Percentiles rank a stretch among this genome's conserved stretches.
phyloP scores from a whole-genome alignment of 2,113 vertebrate genomes.

The Rhinopomastus cyanomelas region DNA sequence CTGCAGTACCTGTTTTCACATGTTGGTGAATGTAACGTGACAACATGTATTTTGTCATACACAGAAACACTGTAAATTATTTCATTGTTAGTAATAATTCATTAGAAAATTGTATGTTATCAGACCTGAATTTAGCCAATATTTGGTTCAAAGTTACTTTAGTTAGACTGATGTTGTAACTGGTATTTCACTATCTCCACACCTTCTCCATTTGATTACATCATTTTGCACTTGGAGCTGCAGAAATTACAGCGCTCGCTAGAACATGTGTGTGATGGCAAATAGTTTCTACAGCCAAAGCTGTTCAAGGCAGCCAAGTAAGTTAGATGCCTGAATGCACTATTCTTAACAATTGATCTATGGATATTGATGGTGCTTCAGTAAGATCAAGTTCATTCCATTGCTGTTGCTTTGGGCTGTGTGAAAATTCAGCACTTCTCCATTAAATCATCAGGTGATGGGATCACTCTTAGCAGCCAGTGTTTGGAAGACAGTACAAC shows the following conservation, averaged over 20 bases:
- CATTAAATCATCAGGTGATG: background rate
- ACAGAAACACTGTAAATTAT: background rate
- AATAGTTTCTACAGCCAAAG: background rate
- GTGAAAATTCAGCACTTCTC: conserved; percentile 19
- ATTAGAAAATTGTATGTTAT: background rate
- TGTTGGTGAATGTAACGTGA: background rate
- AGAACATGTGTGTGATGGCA: background rate
- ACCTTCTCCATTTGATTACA: background rate
- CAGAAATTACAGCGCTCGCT: background rate
- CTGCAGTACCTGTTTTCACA: background rate
- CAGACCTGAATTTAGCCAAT: background rate
- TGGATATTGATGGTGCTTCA: background rate
- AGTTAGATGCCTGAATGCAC: background rate
- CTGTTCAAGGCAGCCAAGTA: background rate
- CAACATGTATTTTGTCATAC: background rate
- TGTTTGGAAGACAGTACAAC: background rate
- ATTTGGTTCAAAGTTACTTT: background rate
- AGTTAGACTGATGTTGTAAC: background rate
- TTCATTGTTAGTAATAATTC: background rate
- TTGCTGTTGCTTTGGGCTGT: background rate
- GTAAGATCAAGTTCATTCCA: background rate
- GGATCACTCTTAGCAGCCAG: background rate
- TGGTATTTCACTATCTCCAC: background rate
- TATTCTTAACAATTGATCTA: background rate
- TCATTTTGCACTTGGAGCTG: background rate